Evolutionary conservation across 2,797 vertebrate species (phyloP), one percentile per base, ranked within the genome.

Genomic region (Gallinago solitaria): DNA sequence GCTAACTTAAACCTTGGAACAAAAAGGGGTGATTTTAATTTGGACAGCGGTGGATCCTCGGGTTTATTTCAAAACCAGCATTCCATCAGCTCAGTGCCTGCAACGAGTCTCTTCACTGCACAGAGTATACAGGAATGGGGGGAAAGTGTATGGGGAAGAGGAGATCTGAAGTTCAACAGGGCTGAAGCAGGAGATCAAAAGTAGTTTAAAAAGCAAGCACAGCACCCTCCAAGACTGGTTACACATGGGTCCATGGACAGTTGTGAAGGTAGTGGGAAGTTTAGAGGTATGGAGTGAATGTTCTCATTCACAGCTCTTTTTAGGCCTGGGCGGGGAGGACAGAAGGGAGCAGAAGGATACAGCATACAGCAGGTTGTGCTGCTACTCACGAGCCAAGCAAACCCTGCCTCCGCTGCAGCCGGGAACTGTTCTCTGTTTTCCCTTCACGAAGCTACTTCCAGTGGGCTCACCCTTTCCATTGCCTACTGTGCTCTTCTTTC

Each of bases 361-460:
- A 37, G 67, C 0, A 4, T 0, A 0, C 2, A 12, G 16, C 48
- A 79, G 27, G 41, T 1, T 41, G 16, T 6, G 37, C 64, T 73
- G 28, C 59, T 61, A 33, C 54, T 59, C 56, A 16, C 11, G 19
- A 57, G 41, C 21, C 30, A 54, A 63, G 53, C 28, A 91, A 70
- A 10, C 23, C 39, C 56, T 51, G 33, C 23, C 17, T 48, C 37
- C 12, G 39, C 12, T 39, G 35, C 75, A 87, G 83, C 18, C 23
- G 2, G 14, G 16, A 28, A 5, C n/a, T 60, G 15, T 32, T 89
- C 60, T 48, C 35, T 0, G 1, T 19, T 51, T 67, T 60, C n/a
- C 45, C 23, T 77, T 35, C 65, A 67, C 9, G 5, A 50, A 75
- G 25, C 11, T 5, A 6, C n/a, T 11, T 24, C 24, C 41, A 61